Conservation (phyloP, 2,888 invertebrate genomes). For the Steinernema hermaphroditum region DNA sequence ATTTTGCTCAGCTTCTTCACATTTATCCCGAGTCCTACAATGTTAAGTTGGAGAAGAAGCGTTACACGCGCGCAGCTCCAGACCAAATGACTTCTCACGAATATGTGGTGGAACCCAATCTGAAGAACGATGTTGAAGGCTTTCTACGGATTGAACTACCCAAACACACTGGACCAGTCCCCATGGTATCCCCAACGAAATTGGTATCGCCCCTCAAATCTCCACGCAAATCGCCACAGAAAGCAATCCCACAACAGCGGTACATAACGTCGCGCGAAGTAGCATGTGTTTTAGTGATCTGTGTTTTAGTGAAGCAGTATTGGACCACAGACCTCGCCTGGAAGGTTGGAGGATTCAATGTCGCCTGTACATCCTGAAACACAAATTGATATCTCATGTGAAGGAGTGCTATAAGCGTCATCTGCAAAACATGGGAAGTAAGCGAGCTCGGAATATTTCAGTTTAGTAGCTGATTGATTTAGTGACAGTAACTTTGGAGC, state of each 20-base stretch:
- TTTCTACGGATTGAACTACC: neutral
- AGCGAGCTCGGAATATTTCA: neutral
- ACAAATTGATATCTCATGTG: neutral
- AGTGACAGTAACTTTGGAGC: neutral
- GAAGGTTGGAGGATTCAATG: slow-evolving; percentile 13
- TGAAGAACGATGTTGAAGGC: slow-evolving; percentile 14
- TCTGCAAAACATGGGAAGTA: neutral
- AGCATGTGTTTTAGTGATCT: neutral
- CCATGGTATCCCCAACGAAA: slow-evolving; percentile 9
- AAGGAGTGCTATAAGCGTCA: neutral
- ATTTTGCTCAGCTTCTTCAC: slow-evolving; percentile 6
- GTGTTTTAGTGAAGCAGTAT: neutral
- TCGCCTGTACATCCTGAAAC: slow-evolving; percentile 10
- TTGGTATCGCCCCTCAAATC: slow-evolving; percentile 9
- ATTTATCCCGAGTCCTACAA: slow-evolving; percentile 8
- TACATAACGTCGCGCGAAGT: neutral
- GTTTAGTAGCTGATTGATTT: neutral
- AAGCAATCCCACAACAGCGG: slow-evolving; percentile 8
- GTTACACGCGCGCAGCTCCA: neutral
- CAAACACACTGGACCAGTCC: neutral
- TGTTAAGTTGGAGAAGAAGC: neutral
- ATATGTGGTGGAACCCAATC: neutral
- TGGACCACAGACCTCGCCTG: neutral
- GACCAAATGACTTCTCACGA: neutral
- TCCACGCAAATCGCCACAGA: neutral